These are phyloP conservation scores for Phalanger gymnotis DNA, from an alignment of 2,797 vertebrate genomes.

Conservation along the genomic window DNA sequence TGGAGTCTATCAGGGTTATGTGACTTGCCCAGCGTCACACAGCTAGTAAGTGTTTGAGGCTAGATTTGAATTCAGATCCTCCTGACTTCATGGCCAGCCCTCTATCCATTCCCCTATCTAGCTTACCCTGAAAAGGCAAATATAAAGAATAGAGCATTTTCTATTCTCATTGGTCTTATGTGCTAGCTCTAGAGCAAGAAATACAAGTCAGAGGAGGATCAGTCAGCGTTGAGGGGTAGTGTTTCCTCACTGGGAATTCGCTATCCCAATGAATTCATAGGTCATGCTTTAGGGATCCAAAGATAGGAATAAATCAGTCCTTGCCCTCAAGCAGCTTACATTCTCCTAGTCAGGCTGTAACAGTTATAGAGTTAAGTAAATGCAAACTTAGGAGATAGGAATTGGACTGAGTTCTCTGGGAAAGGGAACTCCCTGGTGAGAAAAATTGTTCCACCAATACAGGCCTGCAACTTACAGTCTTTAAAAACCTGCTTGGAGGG, in stretches of 20 bases:
- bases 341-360: background rate
- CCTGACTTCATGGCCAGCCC: background rate
- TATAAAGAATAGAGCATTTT: background rate
- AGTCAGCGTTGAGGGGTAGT: background rate
- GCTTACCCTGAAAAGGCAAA: background rate
- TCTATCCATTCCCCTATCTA: background rate
- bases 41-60: background rate
- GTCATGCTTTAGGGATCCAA: background rate
- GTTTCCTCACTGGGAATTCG: background rate
- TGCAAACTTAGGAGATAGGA: background rate
- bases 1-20: background rate
- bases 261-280: background rate
- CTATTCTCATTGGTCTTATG: background rate
- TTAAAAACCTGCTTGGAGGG: background rate
- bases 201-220: background rate
- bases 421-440: background rate
- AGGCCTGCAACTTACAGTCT: background rate
- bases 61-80: background rate
- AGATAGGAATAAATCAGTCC: background rate
- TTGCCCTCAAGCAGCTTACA: background rate
- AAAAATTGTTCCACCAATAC: background rate
- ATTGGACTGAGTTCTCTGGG: background rate
- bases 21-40: background rate
- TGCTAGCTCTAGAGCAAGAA: background rate
- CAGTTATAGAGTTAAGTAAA: background rate